phyloP scores from a whole-genome alignment of 2,113 vertebrate species.

The Erpornis zantholeuca region DNA sequence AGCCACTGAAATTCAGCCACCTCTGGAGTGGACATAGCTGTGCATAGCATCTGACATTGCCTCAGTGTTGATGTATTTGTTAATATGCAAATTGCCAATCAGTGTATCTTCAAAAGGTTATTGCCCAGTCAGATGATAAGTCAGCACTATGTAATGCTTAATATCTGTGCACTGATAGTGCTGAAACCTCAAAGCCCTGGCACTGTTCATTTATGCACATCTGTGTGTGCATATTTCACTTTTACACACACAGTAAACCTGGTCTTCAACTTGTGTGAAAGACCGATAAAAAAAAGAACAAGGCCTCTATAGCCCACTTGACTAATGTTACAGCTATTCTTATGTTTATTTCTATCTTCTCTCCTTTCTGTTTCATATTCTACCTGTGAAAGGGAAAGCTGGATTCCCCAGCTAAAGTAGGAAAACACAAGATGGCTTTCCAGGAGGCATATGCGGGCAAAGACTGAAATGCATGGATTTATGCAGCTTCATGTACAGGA shows the following conservation, averaged over 20 bases:
- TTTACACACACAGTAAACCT: neutral
- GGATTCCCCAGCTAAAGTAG: neutral
- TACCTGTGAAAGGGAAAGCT: neutral
- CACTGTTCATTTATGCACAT: neutral
- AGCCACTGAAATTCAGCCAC: neutral
- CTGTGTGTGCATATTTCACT: neutral
- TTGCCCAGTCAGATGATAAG: neutral
- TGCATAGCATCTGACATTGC: neutral
- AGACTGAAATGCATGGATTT: neutral
- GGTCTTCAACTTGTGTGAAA: neutral
- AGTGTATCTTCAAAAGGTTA: conserved; percentile 12
- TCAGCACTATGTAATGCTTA: neutral
- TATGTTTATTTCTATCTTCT: neutral
- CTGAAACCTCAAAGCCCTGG: neutral
- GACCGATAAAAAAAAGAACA: neutral
- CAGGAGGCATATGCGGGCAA: neutral
- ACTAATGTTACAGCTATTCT: neutral
- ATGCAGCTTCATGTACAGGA: neutral
- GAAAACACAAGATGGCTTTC: neutral
- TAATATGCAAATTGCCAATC: conserved; percentile 28
- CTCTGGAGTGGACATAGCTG: neutral
- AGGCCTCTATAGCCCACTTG: neutral
- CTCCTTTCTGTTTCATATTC: neutral
- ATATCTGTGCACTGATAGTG: neutral
- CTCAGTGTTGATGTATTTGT: neutral